A percentile compares a stretch with the other conserved stretches of the same genome.
These are phyloP conservation scores for Acromyrmex heyeri DNA, from an alignment of 1,140 invertebrate genomes.

Conservation along the genomic window DNA sequence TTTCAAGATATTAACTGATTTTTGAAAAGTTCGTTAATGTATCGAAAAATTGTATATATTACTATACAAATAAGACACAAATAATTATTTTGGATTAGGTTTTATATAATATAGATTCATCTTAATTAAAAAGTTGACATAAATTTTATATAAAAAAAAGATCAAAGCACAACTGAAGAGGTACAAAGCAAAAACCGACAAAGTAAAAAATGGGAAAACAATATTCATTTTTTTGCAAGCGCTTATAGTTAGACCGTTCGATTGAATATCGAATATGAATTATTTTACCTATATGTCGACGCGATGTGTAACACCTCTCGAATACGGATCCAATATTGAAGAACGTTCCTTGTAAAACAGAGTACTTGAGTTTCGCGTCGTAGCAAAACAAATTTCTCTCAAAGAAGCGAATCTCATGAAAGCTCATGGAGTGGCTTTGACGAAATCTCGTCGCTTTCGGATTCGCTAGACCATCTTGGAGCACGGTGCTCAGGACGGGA, in stretches of 20 bases:
- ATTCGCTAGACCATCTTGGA: conserved; percentile 6
- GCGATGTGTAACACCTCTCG: background rate
- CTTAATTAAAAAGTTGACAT: background rate
- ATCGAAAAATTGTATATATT: background rate
- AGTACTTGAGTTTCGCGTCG: conserved; percentile 9
- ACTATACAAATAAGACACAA: background rate
- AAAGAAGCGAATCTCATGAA: conserved; percentile 23
- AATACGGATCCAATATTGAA: conserved; percentile 32
- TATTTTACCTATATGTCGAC: background rate
- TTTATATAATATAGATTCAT: background rate
- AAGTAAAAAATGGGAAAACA: background rate
- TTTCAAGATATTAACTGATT: background rate
- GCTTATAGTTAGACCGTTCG: background rate
- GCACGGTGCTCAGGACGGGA: background rate
- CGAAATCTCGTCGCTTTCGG: conserved; percentile 8
- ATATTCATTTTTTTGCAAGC: background rate
- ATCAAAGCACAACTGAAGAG: background rate
- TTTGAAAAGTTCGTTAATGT: background rate
- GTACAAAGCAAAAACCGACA: background rate
- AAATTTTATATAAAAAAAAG: background rate
- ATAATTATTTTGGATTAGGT: background rate
- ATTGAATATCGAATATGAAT: background rate
- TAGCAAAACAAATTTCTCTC: conserved; percentile 23
- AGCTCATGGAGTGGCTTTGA: background rate
- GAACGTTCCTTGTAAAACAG: conserved; percentile 11